Conservation (phyloP, 2,888 invertebrate species). For the Drosophila rubida region DNA sequence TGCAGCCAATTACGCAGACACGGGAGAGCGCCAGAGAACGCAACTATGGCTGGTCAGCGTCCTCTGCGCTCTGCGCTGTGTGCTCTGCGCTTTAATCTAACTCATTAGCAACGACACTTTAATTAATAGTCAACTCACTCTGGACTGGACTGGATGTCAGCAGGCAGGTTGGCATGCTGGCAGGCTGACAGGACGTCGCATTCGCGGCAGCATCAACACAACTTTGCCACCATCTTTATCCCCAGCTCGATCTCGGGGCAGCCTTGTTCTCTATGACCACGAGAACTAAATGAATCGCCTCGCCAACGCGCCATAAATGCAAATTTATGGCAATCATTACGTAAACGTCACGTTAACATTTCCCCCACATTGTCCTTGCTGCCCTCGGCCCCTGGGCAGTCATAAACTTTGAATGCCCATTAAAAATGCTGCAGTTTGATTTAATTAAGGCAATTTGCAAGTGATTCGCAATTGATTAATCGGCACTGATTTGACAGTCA, state of each 20-base stretch:
- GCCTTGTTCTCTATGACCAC: slow-evolving; percentile 4
- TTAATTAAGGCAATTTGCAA: slow-evolving; percentile 63
- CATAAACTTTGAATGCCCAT: slow-evolving; percentile 54
- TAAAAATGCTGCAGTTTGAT: slow-evolving; percentile 57
- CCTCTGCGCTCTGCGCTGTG: slow-evolving; percentile 8
- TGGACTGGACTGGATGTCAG: slow-evolving; percentile 18
- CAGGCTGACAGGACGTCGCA: slow-evolving; percentile 38
- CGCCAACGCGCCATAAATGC: slow-evolving; percentile 60
- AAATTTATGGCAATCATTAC: slow-evolving; percentile 73
- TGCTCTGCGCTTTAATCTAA: slow-evolving; percentile 63
- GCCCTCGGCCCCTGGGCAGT: not conserved
- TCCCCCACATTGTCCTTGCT: slow-evolving; percentile 3
- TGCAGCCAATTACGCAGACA: slow-evolving; percentile 59
- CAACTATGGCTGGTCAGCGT: not conserved
- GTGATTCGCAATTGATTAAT: slow-evolving; percentile 25
- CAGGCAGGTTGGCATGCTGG: not conserved
- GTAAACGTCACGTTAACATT: slow-evolving; percentile 51
- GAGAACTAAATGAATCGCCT: slow-evolving; percentile 59
- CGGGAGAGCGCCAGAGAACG: slow-evolving; percentile 21
- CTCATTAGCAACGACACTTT: slow-evolving; percentile 75
- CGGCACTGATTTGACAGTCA: not conserved
- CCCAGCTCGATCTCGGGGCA: not conserved
- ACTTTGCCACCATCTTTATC: not conserved
- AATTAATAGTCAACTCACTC: slow-evolving; percentile 60
- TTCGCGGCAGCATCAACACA: not conserved